phyloP scores from a whole-genome alignment of 2,797 vertebrate species.

The Takifugu rubripes region DNA sequence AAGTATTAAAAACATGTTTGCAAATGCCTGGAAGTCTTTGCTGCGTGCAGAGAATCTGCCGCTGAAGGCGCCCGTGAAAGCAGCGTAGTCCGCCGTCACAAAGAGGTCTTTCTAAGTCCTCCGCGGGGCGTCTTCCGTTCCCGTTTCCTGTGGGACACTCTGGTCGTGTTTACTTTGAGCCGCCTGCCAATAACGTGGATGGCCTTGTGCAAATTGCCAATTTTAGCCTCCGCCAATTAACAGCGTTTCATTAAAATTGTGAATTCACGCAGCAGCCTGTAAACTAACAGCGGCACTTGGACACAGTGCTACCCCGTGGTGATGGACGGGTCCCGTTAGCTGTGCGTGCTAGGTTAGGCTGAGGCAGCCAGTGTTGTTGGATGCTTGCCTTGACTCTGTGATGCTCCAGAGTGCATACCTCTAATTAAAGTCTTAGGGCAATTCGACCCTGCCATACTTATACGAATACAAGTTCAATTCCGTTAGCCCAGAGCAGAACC shows the following conservation, averaged over 20 bases:
- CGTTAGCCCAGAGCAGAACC: background rate
- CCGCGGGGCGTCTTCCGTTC: slow-evolving; percentile 65
- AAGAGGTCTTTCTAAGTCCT: slow-evolving; percentile 58
- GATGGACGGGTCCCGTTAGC: slow-evolving; percentile 2
- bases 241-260: no score
- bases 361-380: slow-evolving; percentile 15
- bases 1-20: background rate
- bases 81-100: slow-evolving; percentile 52
- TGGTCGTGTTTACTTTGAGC: slow-evolving; percentile 57
- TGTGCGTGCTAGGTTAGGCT: background rate
- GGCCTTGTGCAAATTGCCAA: background rate
- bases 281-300: no score
- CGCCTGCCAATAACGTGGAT: slow-evolving; percentile 31
- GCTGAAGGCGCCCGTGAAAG: slow-evolving; percentile 39
- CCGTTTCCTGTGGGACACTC: slow-evolving; percentile 54
- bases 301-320: background rate
- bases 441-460: accelerated
- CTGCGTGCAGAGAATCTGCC: slow-evolving; percentile 14
- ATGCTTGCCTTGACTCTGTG: slow-evolving; percentile 35
- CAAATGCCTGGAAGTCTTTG: slow-evolving; percentile 2
- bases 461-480: background rate
- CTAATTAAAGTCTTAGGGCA: accelerated
- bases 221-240: no score
- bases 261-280: no score
- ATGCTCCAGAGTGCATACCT: slow-evolving; percentile 8